phyloP scores from a whole-genome alignment of 2,888 invertebrate genomes.

The Pogonocherus hispidulus region DNA sequence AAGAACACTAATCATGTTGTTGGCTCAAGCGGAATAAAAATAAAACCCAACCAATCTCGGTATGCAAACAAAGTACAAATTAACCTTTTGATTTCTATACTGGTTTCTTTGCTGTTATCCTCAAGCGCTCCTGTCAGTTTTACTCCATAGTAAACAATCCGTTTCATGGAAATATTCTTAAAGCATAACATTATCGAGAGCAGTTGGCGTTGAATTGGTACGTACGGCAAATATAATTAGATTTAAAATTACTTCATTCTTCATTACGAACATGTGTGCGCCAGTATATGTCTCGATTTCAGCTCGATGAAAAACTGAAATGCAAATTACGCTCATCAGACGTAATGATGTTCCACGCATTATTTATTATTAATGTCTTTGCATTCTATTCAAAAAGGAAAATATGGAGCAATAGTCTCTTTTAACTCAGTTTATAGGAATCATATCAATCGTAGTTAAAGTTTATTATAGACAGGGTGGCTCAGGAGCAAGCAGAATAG shows the following conservation, averaged over 20 bases:
- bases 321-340: neutral
- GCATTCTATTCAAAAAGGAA: neutral
- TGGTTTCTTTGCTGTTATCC: neutral
- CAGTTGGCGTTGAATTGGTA: neutral
- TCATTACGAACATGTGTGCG: slow-evolving; percentile 17
- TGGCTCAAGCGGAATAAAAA: neutral
- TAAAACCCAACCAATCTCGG: neutral
- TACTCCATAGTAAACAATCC: neutral
- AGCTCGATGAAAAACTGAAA: slow-evolving; percentile 1
- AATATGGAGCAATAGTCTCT: neutral
- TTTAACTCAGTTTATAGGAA: too few relatives aligned
- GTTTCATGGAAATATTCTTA: slow-evolving; percentile 3
- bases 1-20: neutral
- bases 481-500: too few relatives aligned
- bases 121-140: neutral
- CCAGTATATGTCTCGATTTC: neutral
- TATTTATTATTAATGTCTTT: neutral
- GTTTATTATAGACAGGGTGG: too few relatives aligned
- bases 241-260: slow-evolving; percentile 8
- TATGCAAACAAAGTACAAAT: neutral
- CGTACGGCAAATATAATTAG: slow-evolving; percentile 5
- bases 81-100: neutral
- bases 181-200: slow-evolving; percentile 10
- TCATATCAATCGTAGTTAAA: too few relatives aligned
- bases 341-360: neutral